Evolutionary conservation across 2,888 invertebrate species (phyloP), one percentile per base, ranked within the genome.

Genomic region (Hermaeophaga mercurialis): DNA sequence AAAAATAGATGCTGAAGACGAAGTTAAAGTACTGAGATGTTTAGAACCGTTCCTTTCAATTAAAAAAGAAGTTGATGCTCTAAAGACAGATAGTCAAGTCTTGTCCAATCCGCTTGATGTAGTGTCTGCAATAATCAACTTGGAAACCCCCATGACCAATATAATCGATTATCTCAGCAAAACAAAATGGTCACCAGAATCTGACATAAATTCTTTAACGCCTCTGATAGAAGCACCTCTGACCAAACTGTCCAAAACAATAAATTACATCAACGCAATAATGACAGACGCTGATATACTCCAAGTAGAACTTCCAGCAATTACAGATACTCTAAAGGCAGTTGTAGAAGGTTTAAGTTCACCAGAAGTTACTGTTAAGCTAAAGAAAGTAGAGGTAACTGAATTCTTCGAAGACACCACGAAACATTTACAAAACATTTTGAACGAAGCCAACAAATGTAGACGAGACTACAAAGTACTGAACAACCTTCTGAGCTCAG

Each of bases 391-490:
- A 8, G 50, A 60, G 33, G 26, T 63, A 7, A 19, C 62, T 6
- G 50, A 60, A 34, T 26, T 63, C 7, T 38, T 45, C 3, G 24
- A 55, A 43, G 17, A 28, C 2, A 12, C 64, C 5, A 59, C 22
- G 6, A 19, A 14, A 3, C 9, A 17, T 28, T 17, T 54, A 12
- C 6, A 44, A 34, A 33, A 31, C 15, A 54, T 62, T 31, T 54
- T 69, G n/a, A 38, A 56, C 11, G 62, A 65, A 44, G 61, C 66
- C 44, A 63, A 62, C 39, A 64, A 64, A 39, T 60, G 69, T 45
- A 64, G 69, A 34, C 56, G 58, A 19, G 67, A 70, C 36, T 59
- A 62, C 24, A 67, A 65, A 34, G 56, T 62, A 44, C 41, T 67
- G 14, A 38, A 48, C 9, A 62, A 59, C 33, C 49, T 70, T 15